phyloP scores from a whole-genome alignment of 1,140 invertebrate genomes.

The Drosophila sucinea region DNA sequence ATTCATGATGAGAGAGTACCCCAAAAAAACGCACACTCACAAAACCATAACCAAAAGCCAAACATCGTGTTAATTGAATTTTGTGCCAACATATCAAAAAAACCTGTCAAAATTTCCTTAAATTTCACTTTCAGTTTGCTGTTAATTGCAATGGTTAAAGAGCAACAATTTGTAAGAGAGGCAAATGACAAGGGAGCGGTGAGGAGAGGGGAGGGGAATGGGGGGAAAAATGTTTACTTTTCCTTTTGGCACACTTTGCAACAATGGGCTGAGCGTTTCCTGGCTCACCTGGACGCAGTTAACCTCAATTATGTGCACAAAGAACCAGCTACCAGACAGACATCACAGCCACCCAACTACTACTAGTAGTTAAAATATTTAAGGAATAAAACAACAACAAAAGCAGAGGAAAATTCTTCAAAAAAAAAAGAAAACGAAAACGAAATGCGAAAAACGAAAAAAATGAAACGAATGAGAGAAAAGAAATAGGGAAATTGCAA shows the following conservation, averaged over 20 bases:
- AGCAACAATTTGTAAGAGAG: slow-evolving; percentile 63
- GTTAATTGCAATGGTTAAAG: slow-evolving; percentile 56
- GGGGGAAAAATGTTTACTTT: slow-evolving; percentile 56
- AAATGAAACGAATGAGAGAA: slow-evolving; percentile 4
- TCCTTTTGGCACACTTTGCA: slow-evolving; percentile 76
- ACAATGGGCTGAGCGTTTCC: slow-evolving; percentile 59
- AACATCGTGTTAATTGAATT: slow-evolving; percentile 66
- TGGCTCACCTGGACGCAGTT: slow-evolving; percentile 65
- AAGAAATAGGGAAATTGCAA: slow-evolving; percentile 18
- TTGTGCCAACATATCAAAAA: not conserved
- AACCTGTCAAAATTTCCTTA: slow-evolving; percentile 28
- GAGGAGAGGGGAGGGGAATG: no score
- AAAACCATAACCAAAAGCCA: not conserved
- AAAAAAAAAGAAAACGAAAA: slow-evolving; percentile 26
- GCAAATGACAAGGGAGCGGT: no score
- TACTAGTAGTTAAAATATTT: slow-evolving; percentile 72
- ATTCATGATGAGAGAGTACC: slow-evolving; percentile 62
- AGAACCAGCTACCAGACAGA: slow-evolving; percentile 38
- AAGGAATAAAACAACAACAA: slow-evolving; percentile 53
- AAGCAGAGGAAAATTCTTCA: not conserved
- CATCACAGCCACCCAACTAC: slow-evolving; percentile 22
- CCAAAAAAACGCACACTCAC: not conserved
- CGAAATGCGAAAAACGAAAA: slow-evolving; percentile 18
- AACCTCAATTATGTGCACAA: slow-evolving; percentile 77
- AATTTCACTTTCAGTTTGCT: slow-evolving; percentile 68